These are phyloP conservation scores for Knipowitschia caucasica DNA, from an alignment of 2,797 vertebrate species.

Conservation along the genomic window DNA sequence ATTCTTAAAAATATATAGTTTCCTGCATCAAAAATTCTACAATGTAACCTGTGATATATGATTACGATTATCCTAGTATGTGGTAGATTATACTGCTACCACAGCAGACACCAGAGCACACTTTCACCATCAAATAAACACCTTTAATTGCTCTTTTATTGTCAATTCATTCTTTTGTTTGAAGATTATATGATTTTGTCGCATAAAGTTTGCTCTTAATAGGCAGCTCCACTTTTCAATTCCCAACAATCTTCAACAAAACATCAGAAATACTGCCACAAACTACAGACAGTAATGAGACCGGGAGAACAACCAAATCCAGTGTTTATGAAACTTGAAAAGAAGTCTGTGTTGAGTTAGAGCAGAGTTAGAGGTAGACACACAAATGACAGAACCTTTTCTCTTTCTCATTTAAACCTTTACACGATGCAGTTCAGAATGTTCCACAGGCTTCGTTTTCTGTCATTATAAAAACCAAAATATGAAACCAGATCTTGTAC, in stretches of 20 bases:
- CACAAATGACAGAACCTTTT: constrained; percentile 39
- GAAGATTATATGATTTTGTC: no score
- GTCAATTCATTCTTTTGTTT: no score
- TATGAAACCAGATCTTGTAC: constrained; percentile 11
- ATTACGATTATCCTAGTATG: no score
- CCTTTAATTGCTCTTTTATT: no score
- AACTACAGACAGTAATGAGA: not conserved
- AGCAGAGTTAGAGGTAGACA: constrained; percentile 6
- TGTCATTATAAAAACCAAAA: no score
- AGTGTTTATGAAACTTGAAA: constrained; percentile 11
- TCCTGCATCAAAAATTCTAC: no score
- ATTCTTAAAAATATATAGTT: no score
- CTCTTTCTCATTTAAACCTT: constrained; percentile 28
- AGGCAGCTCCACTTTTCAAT: not conserved
- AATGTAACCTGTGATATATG: no score
- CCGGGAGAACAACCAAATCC: not conserved
- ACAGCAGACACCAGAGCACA: no score
- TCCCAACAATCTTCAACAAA: not conserved
- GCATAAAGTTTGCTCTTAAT: not conserved
- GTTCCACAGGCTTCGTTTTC: constrained; percentile 6
- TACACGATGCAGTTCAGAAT: constrained; percentile 10
- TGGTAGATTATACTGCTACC: no score
- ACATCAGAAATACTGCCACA: not conserved
- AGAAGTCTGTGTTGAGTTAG: constrained; percentile 27
- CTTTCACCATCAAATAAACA: no score